Base-by-base conservation (phyloP, 2,888 invertebrate genomes). In the Drosophila pullipes region DNA sequence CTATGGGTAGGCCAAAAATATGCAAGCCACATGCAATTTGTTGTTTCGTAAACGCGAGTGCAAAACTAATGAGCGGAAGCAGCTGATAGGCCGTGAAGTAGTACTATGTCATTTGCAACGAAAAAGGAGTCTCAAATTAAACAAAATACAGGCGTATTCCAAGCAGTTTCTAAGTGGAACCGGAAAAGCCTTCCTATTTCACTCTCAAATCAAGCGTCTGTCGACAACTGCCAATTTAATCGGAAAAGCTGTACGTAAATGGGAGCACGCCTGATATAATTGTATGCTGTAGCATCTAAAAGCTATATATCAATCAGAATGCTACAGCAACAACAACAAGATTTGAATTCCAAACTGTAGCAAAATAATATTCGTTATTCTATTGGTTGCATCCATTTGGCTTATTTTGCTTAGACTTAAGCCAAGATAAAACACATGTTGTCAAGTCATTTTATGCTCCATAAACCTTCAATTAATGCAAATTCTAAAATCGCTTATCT, bases 1-100 rank as follows among this genome's bases (percentile, higher is more conserved):
- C 77, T 75, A 58, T 69, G 79, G 57, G 53, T 55, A 69, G 61
- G 61, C 76, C 81, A 83, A 72, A 83, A 83, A 83, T 84, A 82
- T 83, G 73, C 81, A 76, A 64, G 65, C 61, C 62, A 50, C 61
- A 65, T 75, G 83, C 83, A 83, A 65, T 76, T 68, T 80, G 62
- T 55, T 59, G 30, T 57, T 4, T 5, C 81, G 47, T 10, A n/a
- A 41, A n/a, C 10, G 4, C 41, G 44, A 53, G 25, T 25, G 28
- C 11, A 28, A 35, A 58, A 33, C 33, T 76, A 66, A 77, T 69
- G 77, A 85, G 66, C 83, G 82, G 80, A 83, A 80, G 74, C 81
- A 69, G 80, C 77, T 83, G 77, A 81, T 74, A 69, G 62, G 50
- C 53, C 58, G 57, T 49, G 47, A 80, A 80, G 58, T 54, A 30